Evolutionary conservation across 2,113 vertebrate species (phyloP), one percentile per base, ranked within the genome.

Genomic region (Potamarius usumacintae): DNA sequence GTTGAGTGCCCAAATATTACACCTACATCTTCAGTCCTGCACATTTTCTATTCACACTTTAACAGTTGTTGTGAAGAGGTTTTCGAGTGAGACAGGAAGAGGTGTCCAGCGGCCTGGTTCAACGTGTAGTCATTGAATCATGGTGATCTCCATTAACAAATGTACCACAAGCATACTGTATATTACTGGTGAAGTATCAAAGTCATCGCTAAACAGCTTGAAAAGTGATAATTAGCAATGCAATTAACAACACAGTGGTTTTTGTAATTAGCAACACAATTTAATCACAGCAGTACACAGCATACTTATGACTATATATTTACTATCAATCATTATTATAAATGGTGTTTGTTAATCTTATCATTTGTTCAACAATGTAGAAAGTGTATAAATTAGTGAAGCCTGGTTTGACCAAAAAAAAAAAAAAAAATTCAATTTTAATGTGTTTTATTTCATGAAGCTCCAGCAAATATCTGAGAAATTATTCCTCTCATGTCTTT

Each of bases 191-290:
- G 55, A 58, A 55, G 55, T 82, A 42, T 82, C 58, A 48, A 14
- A 81, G 79, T 82, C 42, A 62, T 22, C 30, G 30, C 55, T 42
- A 25, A 62, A 82, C 79, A 82, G 57, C 79, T 62, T 62, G 57
- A 81, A 22, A 42, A 60, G 30, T 60, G 79, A 82, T 42, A 60
- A 81, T 81, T 81, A 81, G 57, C 55, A 22, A 48, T 82, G 30
- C 57, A 48, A 82, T 82, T 82, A 82, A 82, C 78, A 80, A 20
- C 57, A 48, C 79, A 62, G 57, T 57, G 27, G 79, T 20, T 20
- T 62, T 82, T 82, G 34, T 62, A 82, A 82, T 82, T 82, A 62
- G 30, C 10, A 3, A 7, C 18, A 82, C 14, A 42, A 62, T 48
- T 25, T n/a, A 14, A 62, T 82, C 79, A 12, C 57, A 62, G 79